Evolutionary conservation across 37 sponge, comb jelly and placozoan species (phyloP).

Genomic region (Amphimedon queenslandica): DNA sequence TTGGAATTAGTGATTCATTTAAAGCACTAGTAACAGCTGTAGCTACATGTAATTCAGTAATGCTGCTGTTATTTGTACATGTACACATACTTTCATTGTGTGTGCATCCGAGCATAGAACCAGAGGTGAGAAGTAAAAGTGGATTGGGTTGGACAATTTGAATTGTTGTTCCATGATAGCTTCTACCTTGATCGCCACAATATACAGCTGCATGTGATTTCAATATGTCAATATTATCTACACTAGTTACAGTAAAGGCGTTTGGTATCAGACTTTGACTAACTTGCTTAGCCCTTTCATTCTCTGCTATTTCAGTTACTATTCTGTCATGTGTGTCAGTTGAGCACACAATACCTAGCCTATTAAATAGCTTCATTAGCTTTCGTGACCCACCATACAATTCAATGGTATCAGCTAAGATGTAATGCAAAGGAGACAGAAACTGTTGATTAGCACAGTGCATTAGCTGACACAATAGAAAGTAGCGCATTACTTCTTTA

Average conservation of each 20-base stretch:
- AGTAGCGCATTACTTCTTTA: conserved; percentile 7
- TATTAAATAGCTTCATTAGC: conserved; percentile 3
- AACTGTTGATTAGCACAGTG: neutral
- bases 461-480: neutral
- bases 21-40: no score
- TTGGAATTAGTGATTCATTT: no score
- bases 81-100: no score
- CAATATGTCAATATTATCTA: conserved; percentile 32
- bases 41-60: no score
- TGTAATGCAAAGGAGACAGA: conserved; percentile 4
- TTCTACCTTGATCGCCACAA: conserved; percentile 29
- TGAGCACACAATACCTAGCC: conserved; percentile 7
- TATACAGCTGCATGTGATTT: conserved; percentile 24
- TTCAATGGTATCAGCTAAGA: conserved; percentile 17
- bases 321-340: conserved; percentile 26
- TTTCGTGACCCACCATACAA: conserved; percentile 16
- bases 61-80: no score
- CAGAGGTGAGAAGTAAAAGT: no score
- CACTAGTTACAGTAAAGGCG: conserved; percentile 15
- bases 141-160: no score
- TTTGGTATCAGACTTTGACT: neutral
- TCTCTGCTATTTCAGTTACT: conserved; percentile 7
- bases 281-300: neutral
- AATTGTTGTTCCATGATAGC: no score
- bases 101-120: no score